A percentile compares a stretch with the other conserved stretches of the same genome.
These are phyloP conservation scores for Dicrurus megarhynchus DNA, from an alignment of 2,113 vertebrate species.

Conservation along the genomic window DNA sequence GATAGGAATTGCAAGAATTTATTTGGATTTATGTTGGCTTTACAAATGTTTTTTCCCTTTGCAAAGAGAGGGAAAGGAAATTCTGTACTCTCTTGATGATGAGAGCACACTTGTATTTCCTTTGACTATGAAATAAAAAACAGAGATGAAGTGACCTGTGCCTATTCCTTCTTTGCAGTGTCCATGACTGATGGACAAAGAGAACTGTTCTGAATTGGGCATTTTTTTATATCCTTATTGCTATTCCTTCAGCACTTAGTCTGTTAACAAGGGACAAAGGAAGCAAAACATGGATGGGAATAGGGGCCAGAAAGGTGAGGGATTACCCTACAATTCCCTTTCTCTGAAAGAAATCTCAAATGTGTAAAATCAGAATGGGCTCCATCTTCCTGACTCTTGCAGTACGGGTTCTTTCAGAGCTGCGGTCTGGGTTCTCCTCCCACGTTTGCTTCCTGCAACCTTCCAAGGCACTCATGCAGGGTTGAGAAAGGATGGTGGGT, in stretches of 20 bases:
- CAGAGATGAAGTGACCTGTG: neutral
- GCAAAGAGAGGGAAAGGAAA: neutral
- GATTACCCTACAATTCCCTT: neutral
- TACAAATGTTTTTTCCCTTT: neutral
- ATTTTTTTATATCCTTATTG: neutral
- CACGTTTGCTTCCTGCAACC: neutral
- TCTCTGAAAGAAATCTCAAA: neutral
- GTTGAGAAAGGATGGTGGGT: neutral
- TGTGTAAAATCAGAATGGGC: neutral
- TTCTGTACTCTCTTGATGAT: neutral
- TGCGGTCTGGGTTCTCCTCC: neutral
- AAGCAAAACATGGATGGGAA: neutral
- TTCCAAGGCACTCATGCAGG: accelerated
- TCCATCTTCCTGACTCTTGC: neutral
- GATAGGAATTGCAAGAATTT: conserved; percentile 4
- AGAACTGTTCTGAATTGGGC: neutral
- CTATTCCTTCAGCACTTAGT: neutral
- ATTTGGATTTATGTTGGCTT: neutral
- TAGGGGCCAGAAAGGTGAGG: neutral
- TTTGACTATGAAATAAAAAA: neutral
- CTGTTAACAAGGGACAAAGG: neutral
- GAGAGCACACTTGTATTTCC: neutral
- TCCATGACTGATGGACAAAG: neutral
- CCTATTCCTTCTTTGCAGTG: neutral
- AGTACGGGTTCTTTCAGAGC: neutral